Percentiles rank a stretch among this genome's conserved stretches.
Conservation (phyloP, 1,140 invertebrate genomes). For the Semibalanus balanoides region DNA sequence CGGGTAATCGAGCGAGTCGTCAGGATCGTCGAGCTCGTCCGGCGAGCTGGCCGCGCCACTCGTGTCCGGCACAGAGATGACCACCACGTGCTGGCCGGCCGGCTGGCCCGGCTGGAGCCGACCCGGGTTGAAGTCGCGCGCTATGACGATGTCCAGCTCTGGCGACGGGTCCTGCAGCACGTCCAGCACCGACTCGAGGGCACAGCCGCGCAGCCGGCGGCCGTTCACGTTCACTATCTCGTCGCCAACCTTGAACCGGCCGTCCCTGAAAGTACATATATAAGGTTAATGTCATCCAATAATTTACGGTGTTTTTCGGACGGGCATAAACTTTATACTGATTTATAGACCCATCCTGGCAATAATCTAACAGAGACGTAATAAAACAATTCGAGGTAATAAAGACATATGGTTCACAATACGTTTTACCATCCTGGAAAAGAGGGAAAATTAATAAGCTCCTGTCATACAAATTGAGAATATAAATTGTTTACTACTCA, state of each 20-base stretch:
- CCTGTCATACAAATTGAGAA: too few relatives aligned
- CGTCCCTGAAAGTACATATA: constrained; percentile 22
- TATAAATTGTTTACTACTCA: too few relatives aligned
- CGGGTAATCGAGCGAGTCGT: background rate
- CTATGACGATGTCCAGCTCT: constrained; percentile 57
- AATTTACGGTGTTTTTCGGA: too few relatives aligned
- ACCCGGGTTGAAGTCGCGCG: constrained; percentile 24
- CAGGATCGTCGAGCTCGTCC: background rate
- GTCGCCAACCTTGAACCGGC: constrained; percentile 55
- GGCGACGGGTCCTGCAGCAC: constrained; percentile 44
- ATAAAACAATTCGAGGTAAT: too few relatives aligned
- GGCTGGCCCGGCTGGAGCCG: constrained; percentile 9
- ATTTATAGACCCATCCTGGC: too few relatives aligned
- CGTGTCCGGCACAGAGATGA: background rate
- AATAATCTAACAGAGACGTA: too few relatives aligned
- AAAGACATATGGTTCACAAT: too few relatives aligned
- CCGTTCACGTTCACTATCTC: constrained; percentile 77
- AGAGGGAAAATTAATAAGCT: too few relatives aligned
- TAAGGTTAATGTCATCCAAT: background rate
- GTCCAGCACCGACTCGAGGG: constrained; percentile 57
- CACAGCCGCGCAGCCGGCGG: constrained; percentile 54
- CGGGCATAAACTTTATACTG: too few relatives aligned
- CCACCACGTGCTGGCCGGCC: background rate
- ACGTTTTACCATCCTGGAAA: too few relatives aligned
- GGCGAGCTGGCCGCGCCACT: background rate